A percentile compares a stretch with the other conserved stretches of the same genome.
Evolutionary conservation across 2,888 invertebrate genomes (phyloP).

Genomic region (Augochlorella aurata): DNA sequence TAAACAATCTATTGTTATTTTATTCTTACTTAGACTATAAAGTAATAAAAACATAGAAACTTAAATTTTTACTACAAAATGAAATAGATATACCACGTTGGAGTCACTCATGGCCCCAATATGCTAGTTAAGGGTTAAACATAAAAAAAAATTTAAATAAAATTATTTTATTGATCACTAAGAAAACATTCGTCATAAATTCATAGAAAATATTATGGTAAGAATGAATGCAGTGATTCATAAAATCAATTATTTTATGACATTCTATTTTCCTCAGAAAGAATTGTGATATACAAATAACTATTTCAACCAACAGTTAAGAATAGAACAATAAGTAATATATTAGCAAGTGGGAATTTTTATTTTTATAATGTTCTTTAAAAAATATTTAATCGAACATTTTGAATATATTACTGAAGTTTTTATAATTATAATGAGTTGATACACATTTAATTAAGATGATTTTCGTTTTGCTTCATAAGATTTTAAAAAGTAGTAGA

Average conservation of each 20-base stretch:
- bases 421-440: background rate
- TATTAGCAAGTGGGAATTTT: background rate
- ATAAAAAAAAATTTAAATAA: too few species aligned
- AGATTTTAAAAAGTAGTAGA: background rate
- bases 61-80: too few species aligned
- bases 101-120: too few species aligned
- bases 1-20: too few species aligned
- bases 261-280: background rate
- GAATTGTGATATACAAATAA: background rate
- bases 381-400: background rate
- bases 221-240: too few species aligned
- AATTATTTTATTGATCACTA: too few species aligned
- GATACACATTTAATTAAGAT: background rate
- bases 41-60: too few species aligned
- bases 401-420: background rate
- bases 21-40: too few species aligned
- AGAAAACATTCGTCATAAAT: too few species aligned
- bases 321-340: background rate
- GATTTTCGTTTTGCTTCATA: background rate
- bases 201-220: too few species aligned
- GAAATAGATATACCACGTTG: too few species aligned
- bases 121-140: too few species aligned
- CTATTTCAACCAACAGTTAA: background rate
- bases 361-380: background rate
- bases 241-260: background rate